phyloP scores from a whole-genome alignment of 1,140 invertebrate species.

The Ceratoteleas bidentatus region DNA sequence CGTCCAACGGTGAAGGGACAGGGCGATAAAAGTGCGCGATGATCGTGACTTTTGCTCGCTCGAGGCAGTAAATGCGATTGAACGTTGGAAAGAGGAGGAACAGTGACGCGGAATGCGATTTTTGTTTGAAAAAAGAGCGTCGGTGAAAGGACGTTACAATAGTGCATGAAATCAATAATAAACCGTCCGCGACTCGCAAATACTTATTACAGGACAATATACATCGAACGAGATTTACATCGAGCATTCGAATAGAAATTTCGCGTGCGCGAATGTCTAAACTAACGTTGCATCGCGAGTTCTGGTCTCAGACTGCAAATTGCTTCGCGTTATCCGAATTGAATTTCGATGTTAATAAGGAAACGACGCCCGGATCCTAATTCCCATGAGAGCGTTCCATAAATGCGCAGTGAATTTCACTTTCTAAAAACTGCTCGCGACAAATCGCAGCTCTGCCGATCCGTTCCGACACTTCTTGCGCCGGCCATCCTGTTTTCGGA shows the following conservation, averaged over 20 bases:
- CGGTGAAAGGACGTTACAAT: constrained; percentile 28
- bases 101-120: not conserved
- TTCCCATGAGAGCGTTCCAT: too few species aligned
- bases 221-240: constrained; percentile 10
- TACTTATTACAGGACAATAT: constrained; percentile 6
- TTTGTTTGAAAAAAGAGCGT: not conserved
- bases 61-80: not conserved
- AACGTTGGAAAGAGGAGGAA: not conserved
- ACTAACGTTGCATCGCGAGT: not conserved
- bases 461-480: too few species aligned
- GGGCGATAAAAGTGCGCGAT: too few species aligned
- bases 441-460: too few species aligned
- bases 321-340: too few species aligned
- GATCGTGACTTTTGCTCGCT: not conserved
- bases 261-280: not conserved
- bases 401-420: too few species aligned
- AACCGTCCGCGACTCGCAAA: constrained; percentile 7
- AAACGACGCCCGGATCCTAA: too few species aligned
- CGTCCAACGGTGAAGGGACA: too few species aligned
- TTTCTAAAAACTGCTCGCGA: too few species aligned
- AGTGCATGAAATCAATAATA: constrained; percentile 32
- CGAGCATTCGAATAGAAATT: constrained; percentile 16
- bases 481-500: too few species aligned
- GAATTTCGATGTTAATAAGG: too few species aligned
- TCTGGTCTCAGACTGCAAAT: constrained; percentile 2